phyloP scores from a whole-genome alignment of 2,113 vertebrate species.

The Pelusios castaneus region DNA sequence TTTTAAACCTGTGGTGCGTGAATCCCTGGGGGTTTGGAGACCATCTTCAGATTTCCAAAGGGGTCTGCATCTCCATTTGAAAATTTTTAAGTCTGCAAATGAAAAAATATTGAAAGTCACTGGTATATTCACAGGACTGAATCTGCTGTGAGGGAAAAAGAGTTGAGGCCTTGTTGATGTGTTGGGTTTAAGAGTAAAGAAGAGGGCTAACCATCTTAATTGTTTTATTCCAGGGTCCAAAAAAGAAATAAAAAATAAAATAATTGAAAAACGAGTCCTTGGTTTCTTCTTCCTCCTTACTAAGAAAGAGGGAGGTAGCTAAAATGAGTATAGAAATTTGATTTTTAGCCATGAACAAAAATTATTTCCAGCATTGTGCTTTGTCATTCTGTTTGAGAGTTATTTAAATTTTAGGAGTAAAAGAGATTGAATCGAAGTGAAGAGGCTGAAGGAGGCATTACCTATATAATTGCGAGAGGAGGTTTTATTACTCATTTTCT shows the following conservation, averaged over 20 bases:
- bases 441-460: not conserved
- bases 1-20: not conserved
- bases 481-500: not conserved
- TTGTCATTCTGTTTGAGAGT: rapidly evolving
- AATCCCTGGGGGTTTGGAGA: not conserved
- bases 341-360: not conserved
- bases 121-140: not conserved
- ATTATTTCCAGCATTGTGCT: not conserved
- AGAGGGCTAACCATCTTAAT: not conserved
- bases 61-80: not conserved
- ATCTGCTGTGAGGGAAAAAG: not conserved
- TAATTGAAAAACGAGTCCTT: not conserved
- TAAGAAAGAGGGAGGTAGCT: not conserved
- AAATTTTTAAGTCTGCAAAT: not conserved
- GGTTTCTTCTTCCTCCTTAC: not conserved
- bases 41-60: not conserved
- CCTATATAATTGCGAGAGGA: not conserved
- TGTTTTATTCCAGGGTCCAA: not conserved
- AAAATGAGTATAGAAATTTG: not conserved
- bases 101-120: not conserved
- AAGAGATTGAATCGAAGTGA: not conserved
- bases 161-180: not conserved
- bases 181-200: not conserved
- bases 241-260: not conserved
- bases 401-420: not conserved